Percentiles rank a stretch among this genome's conserved stretches.
phyloP scores from a whole-genome alignment of 2,888 invertebrate species.

The Megaustenia siamemsis region DNA sequence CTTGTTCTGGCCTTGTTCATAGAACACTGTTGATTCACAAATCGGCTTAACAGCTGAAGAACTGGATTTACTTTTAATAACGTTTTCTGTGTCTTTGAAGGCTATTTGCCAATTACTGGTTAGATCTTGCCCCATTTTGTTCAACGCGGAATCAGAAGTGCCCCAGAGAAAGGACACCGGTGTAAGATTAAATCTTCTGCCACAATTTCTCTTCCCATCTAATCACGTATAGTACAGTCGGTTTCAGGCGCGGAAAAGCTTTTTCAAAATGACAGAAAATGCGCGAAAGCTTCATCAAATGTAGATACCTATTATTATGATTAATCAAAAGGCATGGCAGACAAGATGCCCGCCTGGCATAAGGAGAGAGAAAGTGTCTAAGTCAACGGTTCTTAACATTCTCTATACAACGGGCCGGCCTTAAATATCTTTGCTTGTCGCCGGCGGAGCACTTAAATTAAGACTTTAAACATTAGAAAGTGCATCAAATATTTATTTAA shows the following conservation, averaged over 20 bases:
- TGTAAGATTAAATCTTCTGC: conserved; percentile 18
- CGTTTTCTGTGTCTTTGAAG: conserved; percentile 48
- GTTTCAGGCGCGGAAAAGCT: conserved; percentile 6
- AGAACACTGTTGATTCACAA: conserved; percentile 24
- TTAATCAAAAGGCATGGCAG: conserved; percentile 42
- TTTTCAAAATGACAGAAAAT: conserved; percentile 36
- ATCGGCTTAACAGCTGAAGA: conserved; percentile 41
- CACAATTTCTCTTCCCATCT: not conserved
- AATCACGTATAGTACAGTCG: conserved; percentile 30
- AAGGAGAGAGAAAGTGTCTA: conserved; percentile 2
- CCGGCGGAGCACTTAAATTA: too few species aligned
- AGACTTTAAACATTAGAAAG: too few species aligned
- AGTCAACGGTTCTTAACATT: too few species aligned
- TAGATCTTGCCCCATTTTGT: conserved; percentile 29
- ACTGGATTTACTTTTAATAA: conserved; percentile 32
- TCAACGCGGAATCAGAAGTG: not conserved
- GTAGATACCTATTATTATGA: conserved; percentile 44
- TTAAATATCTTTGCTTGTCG: too few species aligned
- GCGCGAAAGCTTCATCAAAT: conserved; percentile 15
- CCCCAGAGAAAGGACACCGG: not conserved
- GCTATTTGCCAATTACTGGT: conserved; percentile 46
- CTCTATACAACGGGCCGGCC: too few species aligned
- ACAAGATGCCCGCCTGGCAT: not conserved
- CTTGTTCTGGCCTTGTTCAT: not conserved
- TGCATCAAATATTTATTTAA: too few species aligned